These are phyloP conservation scores for Verasper variegatus DNA, from an alignment of 2,113 vertebrate genomes.

Conservation along the genomic window DNA sequence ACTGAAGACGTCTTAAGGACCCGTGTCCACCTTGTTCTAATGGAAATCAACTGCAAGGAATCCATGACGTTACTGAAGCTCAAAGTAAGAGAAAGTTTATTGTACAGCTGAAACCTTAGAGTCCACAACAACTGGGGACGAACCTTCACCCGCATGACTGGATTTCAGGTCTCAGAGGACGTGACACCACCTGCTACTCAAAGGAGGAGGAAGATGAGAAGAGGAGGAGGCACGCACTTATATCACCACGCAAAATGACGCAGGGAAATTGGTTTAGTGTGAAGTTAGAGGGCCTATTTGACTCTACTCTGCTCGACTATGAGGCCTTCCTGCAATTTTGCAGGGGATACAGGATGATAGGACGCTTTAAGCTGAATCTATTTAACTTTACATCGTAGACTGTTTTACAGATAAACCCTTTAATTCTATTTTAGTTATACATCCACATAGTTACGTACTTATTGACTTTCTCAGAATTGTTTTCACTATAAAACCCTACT, in stretches of 20 bases:
- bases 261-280: too few species aligned
- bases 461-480: neutral
- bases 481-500: neutral
- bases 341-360: neutral
- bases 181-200: conserved; percentile 22
- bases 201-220: neutral
- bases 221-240: neutral
- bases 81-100: conserved; percentile 25
- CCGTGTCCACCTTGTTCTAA: too few species aligned
- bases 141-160: conserved; percentile 27
- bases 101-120: conserved; percentile 27
- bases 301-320: too few species aligned
- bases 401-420: neutral
- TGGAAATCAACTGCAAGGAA: too few species aligned
- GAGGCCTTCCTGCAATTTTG: too few species aligned
- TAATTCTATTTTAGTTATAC: neutral
- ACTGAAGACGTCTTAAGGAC: too few species aligned
- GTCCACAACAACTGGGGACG: neutral
- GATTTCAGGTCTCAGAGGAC: conserved; percentile 45
- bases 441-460: too few species aligned
- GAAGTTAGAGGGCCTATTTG: too few species aligned
- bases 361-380: neutral
- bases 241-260: too few species aligned
- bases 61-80: neutral
- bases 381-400: neutral